These are phyloP conservation scores for Nothobranchius furzeri DNA, from an alignment of 2,113 vertebrate species.

Conservation along the genomic window DNA sequence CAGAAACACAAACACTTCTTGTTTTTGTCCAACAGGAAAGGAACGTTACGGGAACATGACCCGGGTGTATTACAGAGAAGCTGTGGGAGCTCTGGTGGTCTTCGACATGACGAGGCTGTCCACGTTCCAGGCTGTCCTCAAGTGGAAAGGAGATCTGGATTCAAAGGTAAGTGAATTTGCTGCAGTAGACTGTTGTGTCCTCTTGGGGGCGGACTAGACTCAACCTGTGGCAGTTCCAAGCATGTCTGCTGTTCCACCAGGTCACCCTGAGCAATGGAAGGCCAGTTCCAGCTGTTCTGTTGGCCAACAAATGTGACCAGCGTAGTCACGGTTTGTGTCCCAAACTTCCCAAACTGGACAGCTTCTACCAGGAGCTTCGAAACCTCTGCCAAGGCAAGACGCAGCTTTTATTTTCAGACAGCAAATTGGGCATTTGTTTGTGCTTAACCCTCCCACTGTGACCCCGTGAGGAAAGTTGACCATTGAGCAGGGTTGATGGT, in stretches of 20 bases:
- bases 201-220: too few relatives aligned
- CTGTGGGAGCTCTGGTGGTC: slow-evolving; percentile 83
- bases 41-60: slow-evolving; percentile 87
- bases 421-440: neutral
- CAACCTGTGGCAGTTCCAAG: too few relatives aligned
- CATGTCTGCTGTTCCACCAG: slow-evolving; percentile 24
- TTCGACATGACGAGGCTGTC: slow-evolving; percentile 83
- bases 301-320: slow-evolving; percentile 85
- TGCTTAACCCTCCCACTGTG: too few relatives aligned
- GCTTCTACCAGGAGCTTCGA: slow-evolving; percentile 78
- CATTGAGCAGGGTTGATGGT: too few relatives aligned
- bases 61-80: slow-evolving; percentile 84
- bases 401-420: neutral
- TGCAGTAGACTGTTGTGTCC: neutral
- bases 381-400: slow-evolving; percentile 82
- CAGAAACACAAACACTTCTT: neutral
- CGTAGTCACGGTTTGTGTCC: slow-evolving; percentile 72
- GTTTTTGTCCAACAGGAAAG: slow-evolving; percentile 70
- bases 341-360: slow-evolving; percentile 78
- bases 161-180: slow-evolving; percentile 66
- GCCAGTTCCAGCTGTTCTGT: slow-evolving; percentile 77
- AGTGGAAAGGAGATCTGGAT: slow-evolving; percentile 86
- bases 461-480: too few relatives aligned
- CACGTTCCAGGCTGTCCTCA: slow-evolving; percentile 82
- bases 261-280: slow-evolving; percentile 78